Evolutionary conservation across 2,888 invertebrate genomes (phyloP).

Genomic region (Lagria hirta): DNA sequence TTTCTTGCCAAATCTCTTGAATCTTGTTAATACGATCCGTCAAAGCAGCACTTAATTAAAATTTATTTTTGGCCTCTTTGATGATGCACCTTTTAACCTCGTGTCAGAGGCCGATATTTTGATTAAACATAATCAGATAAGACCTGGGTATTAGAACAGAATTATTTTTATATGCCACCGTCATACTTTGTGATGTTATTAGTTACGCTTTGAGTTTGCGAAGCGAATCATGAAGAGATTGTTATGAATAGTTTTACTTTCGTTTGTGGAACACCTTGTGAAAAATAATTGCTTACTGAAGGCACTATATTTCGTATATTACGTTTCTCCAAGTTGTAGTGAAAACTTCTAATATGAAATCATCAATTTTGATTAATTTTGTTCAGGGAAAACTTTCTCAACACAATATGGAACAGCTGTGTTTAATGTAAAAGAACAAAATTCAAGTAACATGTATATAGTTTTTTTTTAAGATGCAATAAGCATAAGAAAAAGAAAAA

Average conservation of each 20-base stretch:
- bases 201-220: slow-evolving; percentile 18
- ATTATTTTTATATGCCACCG: slow-evolving; percentile 19
- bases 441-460: no score
- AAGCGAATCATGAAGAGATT: slow-evolving; percentile 16
- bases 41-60: slow-evolving; percentile 20
- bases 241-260: slow-evolving; percentile 17
- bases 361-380: no score
- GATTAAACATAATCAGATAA: slow-evolving; percentile 22
- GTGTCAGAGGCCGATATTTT: slow-evolving; percentile 22
- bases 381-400: no score
- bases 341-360: no score
- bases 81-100: slow-evolving; percentile 22
- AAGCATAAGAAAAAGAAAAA: no score
- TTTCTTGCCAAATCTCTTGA: no score
- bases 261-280: slow-evolving; percentile 14
- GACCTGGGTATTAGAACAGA: slow-evolving; percentile 14
- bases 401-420: no score
- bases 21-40: slow-evolving; percentile 10
- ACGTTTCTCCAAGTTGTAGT: no score
- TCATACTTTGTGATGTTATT: slow-evolving; percentile 14
- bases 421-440: no score
- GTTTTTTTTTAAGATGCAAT: no score
- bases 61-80: slow-evolving; percentile 20
- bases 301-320: no score
- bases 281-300: no score